A percentile compares a stretch with the other conserved stretches of the same genome.
These are phyloP conservation scores for Colletes latitarsis DNA, from an alignment of 1,140 invertebrate genomes.

Conservation along the genomic window DNA sequence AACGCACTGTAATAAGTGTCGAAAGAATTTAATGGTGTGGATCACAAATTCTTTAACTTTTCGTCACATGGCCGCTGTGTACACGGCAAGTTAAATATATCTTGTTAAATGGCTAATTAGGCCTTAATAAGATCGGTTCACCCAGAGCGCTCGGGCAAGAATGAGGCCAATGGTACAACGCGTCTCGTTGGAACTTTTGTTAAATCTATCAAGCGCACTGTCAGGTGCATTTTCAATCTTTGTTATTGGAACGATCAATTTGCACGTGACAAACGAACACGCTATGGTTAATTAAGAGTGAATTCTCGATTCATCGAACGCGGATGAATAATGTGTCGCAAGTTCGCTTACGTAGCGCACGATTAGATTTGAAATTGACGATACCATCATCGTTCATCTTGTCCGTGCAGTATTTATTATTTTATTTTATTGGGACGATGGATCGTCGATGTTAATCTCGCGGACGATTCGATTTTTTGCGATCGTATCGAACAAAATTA, in stretches of 20 bases:
- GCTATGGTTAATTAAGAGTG: neutral
- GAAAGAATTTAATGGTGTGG: conserved; percentile 6
- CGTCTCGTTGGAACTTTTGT: conserved; percentile 53
- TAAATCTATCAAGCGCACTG: conserved; percentile 25
- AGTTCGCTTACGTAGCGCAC: neutral
- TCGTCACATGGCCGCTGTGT: conserved; percentile 25
- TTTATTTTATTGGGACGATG: neutral
- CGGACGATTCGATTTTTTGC: neutral
- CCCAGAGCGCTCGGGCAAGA: conserved; percentile 59
- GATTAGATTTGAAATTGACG: conserved; percentile 12
- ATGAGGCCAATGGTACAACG: conserved; percentile 68
- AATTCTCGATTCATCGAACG: neutral
- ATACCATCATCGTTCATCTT: neutral
- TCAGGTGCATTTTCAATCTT: conserved; percentile 24
- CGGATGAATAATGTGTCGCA: neutral
- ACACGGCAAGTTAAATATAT: conserved; percentile 73
- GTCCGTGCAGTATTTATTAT: neutral
- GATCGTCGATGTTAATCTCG: neutral
- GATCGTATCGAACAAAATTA: neutral
- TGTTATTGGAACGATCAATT: neutral
- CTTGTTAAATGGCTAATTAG: conserved; percentile 78
- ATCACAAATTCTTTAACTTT: conserved; percentile 46
- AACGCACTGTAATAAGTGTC: conserved; percentile 12
- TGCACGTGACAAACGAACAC: neutral
- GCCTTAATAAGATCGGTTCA: conserved; percentile 74